Evolutionary conservation across 1,140 invertebrate genomes (phyloP).

Genomic region (Heterodera carotae): DNA sequence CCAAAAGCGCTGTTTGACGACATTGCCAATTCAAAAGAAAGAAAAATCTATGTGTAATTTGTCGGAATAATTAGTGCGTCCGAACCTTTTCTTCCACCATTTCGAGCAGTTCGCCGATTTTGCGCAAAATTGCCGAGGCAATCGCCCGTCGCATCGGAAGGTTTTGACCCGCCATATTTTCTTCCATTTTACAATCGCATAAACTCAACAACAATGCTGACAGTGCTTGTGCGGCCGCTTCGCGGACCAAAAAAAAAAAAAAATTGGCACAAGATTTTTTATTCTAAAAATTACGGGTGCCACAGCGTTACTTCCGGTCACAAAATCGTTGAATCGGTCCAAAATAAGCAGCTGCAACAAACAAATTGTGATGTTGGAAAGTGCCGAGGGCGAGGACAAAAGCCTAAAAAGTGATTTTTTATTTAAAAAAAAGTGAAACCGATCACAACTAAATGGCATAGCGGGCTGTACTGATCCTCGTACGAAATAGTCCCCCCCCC

Average conservation of each 20-base stretch:
- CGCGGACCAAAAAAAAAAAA: neutral
- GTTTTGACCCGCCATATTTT: neutral
- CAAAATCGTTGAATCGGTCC: conserved; percentile 57
- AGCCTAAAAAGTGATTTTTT: conserved; percentile 2
- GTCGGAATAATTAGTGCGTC: neutral
- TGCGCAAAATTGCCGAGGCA: conserved; percentile 2
- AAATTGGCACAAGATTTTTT: conserved; percentile 5
- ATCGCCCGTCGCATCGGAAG: neutral
- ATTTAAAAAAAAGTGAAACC: neutral
- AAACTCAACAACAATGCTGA: conserved; percentile 37
- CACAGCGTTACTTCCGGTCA: conserved; percentile 57
- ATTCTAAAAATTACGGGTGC: conserved; percentile 45
- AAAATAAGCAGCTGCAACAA: conserved; percentile 43
- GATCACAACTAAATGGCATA: too few relatives aligned
- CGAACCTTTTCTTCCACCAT: conserved; percentile 33
- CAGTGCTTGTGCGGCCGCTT: conserved; percentile 48
- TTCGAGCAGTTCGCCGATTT: conserved; percentile 25
- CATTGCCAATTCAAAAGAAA: conserved; percentile 49
- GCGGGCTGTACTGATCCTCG: too few relatives aligned
- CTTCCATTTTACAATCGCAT: conserved; percentile 10
- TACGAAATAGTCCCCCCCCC: too few relatives aligned
- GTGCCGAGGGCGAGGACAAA: neutral
- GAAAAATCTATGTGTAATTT: neutral
- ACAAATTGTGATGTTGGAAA: neutral
- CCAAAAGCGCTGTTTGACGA: conserved; percentile 49